phyloP scores from a whole-genome alignment of 2,797 vertebrate genomes.

The Darevskia mixta region DNA sequence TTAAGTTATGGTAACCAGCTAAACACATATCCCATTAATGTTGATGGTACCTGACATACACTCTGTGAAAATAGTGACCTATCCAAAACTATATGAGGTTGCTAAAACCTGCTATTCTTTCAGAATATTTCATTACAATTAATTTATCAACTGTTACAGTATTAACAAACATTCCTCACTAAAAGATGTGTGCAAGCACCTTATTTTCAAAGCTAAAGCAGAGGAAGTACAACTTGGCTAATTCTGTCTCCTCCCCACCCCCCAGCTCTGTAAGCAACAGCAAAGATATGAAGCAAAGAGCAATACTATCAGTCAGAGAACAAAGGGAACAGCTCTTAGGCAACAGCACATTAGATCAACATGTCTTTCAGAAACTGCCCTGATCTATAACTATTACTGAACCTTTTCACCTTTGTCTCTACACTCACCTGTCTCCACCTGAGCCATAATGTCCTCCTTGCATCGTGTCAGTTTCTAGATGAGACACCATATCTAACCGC shows the following conservation, averaged over 20 bases:
- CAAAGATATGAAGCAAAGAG: not conserved
- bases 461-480: conserved; percentile 84
- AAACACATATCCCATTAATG: not conserved
- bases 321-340: not conserved
- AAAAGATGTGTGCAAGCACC: not conserved
- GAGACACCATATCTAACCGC: conserved; percentile 89
- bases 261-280: not conserved
- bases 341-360: conserved; percentile 1
- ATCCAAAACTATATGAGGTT: not conserved
- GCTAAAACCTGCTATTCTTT: not conserved
- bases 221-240: not conserved
- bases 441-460: conserved; percentile 80
- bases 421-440: conserved; percentile 75
- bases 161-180: not conserved
- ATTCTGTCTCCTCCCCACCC: accelerated
- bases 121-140: not conserved
- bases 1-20: not conserved
- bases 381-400: conserved; percentile 17
- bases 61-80: not conserved
- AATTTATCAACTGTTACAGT: not conserved
- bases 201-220: not conserved
- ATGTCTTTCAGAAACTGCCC: conserved; percentile 1
- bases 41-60: not conserved
- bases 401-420: conserved; percentile 29
- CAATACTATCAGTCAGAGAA: not conserved